Base-by-base conservation (phyloP, 2,797 vertebrate genomes). In the Gouania willdenowi region DNA sequence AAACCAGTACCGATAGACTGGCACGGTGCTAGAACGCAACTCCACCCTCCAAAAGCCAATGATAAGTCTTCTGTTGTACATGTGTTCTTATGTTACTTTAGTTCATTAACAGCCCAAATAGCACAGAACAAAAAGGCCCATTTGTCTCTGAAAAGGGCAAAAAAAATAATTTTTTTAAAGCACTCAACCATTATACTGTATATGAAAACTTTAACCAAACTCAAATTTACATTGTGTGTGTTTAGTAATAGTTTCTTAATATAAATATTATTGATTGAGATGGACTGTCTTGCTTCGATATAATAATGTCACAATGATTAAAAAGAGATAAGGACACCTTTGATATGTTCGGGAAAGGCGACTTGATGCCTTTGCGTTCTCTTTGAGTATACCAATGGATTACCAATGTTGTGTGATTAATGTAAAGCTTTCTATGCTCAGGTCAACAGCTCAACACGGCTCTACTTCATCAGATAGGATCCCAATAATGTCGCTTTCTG, bases 381-480 rank as follows among this genome's bases (percentile, higher is more conserved):
- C 75, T 79, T 82, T 79, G 71, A 86, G 82, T 86, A 86, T 94
- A 95, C 92, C 94, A 95, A 97, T 94, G 92, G 93, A 93, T 98
- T 94, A 93, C 92, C 92, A 92, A 97, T 95, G 92, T 92, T 86
- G 91, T 83, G 91, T 89, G 91, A 93, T 93, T 91, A 93, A 92
- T 96, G 92, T 94, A 94, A 96, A 94, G 93, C 95, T 94, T 95
- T 97, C 94, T 97, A 93, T 94, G 95, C 96, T 98, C 96, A 98
- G 95, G 95, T 96, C 92, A 94, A 94, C 91, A 89, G 90, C 92
- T 94, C 92, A 91, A 79, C 65, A 87, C 86, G 76, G 75, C 90
- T 91, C 86, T 19, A 78, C 89, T 91, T 90, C 84, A n/a, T n/a
- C n/a, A 89, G 87, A 92, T 89, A 72, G 71, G 75, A 81, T 84